Percentiles rank a stretch among this genome's conserved stretches.
Conservation (phyloP, 1,140 invertebrate genomes). For the Drosophila ananassae region DNA sequence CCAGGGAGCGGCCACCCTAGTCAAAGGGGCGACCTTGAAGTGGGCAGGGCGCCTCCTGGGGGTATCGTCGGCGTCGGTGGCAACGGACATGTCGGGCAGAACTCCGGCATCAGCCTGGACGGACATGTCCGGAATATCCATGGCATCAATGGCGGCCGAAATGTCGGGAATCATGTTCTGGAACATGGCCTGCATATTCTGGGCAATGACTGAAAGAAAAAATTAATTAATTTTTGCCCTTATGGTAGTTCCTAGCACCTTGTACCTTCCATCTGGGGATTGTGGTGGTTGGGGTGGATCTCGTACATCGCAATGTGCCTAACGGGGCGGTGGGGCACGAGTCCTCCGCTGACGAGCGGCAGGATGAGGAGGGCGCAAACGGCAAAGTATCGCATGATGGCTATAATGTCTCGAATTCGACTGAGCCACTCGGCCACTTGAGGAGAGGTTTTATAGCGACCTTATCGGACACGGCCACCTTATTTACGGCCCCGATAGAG, state of each 20-base stretch:
- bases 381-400: conserved; percentile 60
- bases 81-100: conserved; percentile 48
- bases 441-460: conserved; percentile 43
- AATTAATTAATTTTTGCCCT: not conserved
- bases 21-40: conserved; percentile 18
- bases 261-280: conserved; percentile 29
- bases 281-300: conserved; percentile 10
- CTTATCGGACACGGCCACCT: conserved; percentile 6
- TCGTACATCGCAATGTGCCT: conserved; percentile 29
- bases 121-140: conserved; percentile 33
- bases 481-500: conserved; percentile 28
- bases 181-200: conserved; percentile 25
- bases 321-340: conserved; percentile 23
- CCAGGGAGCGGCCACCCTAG: not conserved
- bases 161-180: conserved; percentile 43
- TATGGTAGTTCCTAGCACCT: not conserved
- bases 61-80: conserved; percentile 27
- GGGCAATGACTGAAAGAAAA: conserved; percentile 15
- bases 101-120: conserved; percentile 32
- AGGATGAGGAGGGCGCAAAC: conserved; percentile 56
- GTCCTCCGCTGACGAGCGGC: conserved; percentile 60
- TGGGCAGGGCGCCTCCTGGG: conserved; percentile 12
- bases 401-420: conserved; percentile 18
- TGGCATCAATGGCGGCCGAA: conserved; percentile 21
- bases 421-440: conserved; percentile 24